Evolutionary conservation across 2,797 vertebrate genomes (phyloP), one percentile per base, ranked within the genome.

Genomic region (Merluccius polli): DNA sequence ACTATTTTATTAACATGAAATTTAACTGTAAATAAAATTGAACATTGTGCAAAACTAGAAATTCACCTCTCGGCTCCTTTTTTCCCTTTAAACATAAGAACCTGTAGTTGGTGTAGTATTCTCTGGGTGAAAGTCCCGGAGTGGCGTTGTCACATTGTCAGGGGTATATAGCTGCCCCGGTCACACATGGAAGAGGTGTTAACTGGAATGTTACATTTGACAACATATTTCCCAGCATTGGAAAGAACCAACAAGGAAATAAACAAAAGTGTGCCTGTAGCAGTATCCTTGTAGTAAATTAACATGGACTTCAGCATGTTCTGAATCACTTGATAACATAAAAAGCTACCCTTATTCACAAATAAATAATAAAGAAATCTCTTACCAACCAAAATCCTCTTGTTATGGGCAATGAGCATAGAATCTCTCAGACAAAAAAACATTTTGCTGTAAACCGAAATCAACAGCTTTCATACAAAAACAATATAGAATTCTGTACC

Each of bases 261-360:
- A 71, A 71, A 71, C 31, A 38, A 33, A 68, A 1, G 65, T 68
- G 68, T 70, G 68, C 68, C 68, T 70, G 65, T 6, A 68, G 65
- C 68, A 70, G 70, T 16, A 35, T 71, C 31, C 70, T 33, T 3
- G 31, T 3, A 71, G 31, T 71, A 35, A 71, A 71, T 71, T 9
- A 71, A 71, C 35, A 71, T 32, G 18, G 71, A 72, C 71, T 72
- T 72, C 71, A 41, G 71, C 71, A 41, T 72, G 30, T 72, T 72
- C 71, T 72, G 71, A 38, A 72, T 41, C 27, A 72, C 33, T 6
- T 71, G 35, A 71, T 71, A 38, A 72, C 33, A 38, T 72, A 44
- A 73, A 73, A 73, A 44, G 27, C 71, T 41, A 21, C 36, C 36
- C 71, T 44, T 73, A 73, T 44, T 73, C 35, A 73, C 71, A 72